Conservation (phyloP, 2,888 invertebrate species). For the Mellilla xanthometata region DNA sequence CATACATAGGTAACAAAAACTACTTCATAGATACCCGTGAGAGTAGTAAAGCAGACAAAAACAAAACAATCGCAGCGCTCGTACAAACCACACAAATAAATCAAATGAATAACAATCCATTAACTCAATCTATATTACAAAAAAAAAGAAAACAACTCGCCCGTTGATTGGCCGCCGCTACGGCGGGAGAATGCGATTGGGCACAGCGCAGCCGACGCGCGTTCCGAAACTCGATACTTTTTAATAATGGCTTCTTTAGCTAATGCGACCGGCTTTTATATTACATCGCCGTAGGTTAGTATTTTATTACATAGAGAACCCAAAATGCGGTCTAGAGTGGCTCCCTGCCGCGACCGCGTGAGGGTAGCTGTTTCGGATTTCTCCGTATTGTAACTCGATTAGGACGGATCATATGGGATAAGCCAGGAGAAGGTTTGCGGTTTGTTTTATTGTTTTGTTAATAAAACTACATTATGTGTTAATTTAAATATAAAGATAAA, state of each 20-base stretch:
- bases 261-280: constrained; percentile 79
- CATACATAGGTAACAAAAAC: no score
- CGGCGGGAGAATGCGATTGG: constrained; percentile 67
- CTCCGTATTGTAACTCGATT: constrained; percentile 53
- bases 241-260: constrained; percentile 81
- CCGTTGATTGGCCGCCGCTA: constrained; percentile 60
- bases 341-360: constrained; percentile 25
- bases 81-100: constrained; percentile 66
- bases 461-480: constrained; percentile 17
- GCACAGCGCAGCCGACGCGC: constrained; percentile 52
- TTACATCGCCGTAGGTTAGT: constrained; percentile 66
- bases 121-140: constrained; percentile 69
- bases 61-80: constrained; percentile 21
- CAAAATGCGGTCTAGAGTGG: constrained; percentile 71
- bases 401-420: constrained; percentile 41
- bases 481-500: no score
- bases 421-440: constrained; percentile 40
- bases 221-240: constrained; percentile 80
- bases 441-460: constrained; percentile 35
- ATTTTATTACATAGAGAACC: constrained; percentile 73
- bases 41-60: constrained; percentile 3
- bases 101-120: constrained; percentile 80
- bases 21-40: neutral
- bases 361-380: constrained; percentile 53
- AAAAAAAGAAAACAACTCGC: constrained; percentile 60